Percentiles rank a stretch among this genome's conserved stretches.
Conservation (phyloP, 2,113 vertebrate genomes). For the Rhinolophus ferrumequinum region DNA sequence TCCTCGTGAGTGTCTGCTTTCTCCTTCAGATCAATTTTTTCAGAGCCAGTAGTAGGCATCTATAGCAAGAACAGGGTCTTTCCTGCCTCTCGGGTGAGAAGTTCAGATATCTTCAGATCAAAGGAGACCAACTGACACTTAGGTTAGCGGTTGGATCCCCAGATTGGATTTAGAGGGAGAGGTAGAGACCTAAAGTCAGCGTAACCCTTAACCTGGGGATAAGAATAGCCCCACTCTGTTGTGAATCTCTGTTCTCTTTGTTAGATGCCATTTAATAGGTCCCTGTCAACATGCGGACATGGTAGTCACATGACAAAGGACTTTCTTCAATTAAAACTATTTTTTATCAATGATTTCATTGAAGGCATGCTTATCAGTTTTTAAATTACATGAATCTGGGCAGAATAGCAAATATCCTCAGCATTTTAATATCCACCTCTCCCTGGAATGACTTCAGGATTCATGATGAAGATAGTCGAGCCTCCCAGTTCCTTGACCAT, state of each 20-base stretch:
- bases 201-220: neutral
- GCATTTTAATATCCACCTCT: neutral
- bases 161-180: neutral
- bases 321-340: neutral
- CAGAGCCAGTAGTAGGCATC: neutral
- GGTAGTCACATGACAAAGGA: neutral
- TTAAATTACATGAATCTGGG: neutral
- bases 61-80: neutral
- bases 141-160: neutral
- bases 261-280: neutral
- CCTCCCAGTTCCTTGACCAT: neutral
- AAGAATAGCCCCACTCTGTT: neutral
- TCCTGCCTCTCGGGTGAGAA: neutral
- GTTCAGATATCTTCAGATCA: neutral
- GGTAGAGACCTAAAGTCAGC: neutral
- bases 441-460: neutral
- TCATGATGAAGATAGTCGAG: neutral
- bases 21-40: neutral
- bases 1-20: neutral
- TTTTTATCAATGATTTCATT: neutral
- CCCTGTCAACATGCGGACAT: neutral
- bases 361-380: neutral
- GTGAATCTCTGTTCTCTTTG: neutral
- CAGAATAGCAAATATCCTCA: neutral
- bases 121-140: neutral